phyloP scores from a whole-genome alignment of 1,140 invertebrate species.

The Cotesia vestalis region DNA sequence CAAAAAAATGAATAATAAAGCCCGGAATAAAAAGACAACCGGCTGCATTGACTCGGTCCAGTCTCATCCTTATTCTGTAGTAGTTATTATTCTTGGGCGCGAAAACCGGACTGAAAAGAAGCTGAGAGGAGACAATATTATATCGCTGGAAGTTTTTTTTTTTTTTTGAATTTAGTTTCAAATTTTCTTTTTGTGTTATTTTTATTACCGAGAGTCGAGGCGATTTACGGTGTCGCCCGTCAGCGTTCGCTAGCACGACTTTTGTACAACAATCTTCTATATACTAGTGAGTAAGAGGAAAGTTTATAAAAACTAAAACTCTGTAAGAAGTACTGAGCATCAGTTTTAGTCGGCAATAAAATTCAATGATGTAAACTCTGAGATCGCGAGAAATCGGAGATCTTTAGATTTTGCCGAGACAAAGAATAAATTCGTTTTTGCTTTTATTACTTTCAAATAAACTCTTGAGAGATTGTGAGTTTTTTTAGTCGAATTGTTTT shows the following conservation, averaged over 20 bases:
- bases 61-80: background rate
- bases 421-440: conserved; percentile 21
- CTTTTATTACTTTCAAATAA: background rate
- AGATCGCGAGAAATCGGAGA: conserved; percentile 30
- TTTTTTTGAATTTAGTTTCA: no score
- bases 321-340: no score
- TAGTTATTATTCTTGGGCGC: conserved; percentile 35
- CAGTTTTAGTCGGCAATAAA: conserved; percentile 10
- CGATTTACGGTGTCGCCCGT: conserved; percentile 35
- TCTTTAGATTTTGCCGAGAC: conserved; percentile 25
- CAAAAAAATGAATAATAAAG: conserved; percentile 11
- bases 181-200: background rate
- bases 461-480: background rate
- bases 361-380: conserved; percentile 12
- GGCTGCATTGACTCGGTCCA: conserved; percentile 15
- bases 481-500: background rate
- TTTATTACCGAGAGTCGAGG: background rate
- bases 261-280: background rate
- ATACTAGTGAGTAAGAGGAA: background rate
- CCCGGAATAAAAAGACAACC: background rate
- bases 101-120: conserved; percentile 34
- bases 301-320: conserved; percentile 1
- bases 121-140: background rate
- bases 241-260: conserved; percentile 25
- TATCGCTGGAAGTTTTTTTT: background rate